phyloP scores from a whole-genome alignment of 2,888 invertebrate genomes.

The Sipha maydis region DNA sequence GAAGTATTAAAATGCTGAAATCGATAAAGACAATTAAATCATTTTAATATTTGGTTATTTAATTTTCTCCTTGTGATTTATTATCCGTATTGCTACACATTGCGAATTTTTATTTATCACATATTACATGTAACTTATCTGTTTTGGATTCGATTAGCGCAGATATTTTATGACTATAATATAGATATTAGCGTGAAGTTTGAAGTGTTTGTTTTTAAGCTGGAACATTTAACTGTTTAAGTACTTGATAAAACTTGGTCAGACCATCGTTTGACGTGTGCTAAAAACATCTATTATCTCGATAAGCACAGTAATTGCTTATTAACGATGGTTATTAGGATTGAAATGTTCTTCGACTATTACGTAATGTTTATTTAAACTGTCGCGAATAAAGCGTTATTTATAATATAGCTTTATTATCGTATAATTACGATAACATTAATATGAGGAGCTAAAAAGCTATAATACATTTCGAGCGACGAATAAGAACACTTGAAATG shows the following conservation, averaged over 20 bases:
- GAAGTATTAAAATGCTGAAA: too few species aligned
- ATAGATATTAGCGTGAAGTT: not conserved
- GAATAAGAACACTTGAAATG: not conserved
- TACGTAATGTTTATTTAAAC: conserved; percentile 19
- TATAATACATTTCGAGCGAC: not conserved
- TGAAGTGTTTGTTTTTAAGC: conserved; percentile 29
- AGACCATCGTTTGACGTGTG: conserved; percentile 38
- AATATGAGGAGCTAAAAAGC: not conserved
- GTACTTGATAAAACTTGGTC: conserved; percentile 42
- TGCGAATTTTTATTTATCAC: not conserved
- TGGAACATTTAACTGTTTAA: conserved; percentile 9
- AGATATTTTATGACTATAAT: conserved; percentile 1
- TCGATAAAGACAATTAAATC: too few species aligned
- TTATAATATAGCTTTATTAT: too few species aligned
- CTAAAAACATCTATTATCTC: conserved; percentile 17
- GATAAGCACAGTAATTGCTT: conserved; percentile 24
- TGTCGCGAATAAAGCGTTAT: not conserved
- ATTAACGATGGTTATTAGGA: not conserved
- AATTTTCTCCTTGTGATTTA: too few species aligned
- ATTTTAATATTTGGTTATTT: too few species aligned
- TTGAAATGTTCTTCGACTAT: conserved; percentile 27
- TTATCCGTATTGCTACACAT: not conserved
- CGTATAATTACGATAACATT: not conserved
- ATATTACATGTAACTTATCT: not conserved
- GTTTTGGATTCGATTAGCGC: conserved; percentile 4